Conservation (phyloP, 2,797 vertebrate genomes). For the Meriones psammophilus region DNA sequence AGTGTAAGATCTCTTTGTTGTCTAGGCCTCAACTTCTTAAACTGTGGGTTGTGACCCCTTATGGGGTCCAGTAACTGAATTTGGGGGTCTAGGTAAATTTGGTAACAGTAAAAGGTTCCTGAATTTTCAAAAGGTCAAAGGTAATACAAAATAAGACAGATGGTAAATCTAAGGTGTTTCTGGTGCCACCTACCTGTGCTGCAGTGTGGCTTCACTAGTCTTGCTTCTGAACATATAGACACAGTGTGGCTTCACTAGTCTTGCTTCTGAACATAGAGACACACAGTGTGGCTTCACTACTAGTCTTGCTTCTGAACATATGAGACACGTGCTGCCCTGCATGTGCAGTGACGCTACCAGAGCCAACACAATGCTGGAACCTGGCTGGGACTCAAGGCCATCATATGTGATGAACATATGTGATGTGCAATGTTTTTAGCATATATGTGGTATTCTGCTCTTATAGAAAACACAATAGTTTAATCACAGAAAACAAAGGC, state of each 20-base stretch:
- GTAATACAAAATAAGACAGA: not conserved
- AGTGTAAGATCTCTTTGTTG: not conserved
- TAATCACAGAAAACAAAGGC: not conserved
- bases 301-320: not conserved
- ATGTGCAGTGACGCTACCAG: not conserved
- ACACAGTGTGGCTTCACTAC: not conserved
- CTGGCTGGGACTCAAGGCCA: not conserved
- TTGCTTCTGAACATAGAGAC: not conserved
- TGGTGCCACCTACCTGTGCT: not conserved
- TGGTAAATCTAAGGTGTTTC: not conserved
- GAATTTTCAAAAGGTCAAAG: not conserved
- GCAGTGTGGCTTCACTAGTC: not conserved
- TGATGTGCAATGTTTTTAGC: too few species aligned
- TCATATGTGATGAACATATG: not conserved
- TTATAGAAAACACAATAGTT: not conserved
- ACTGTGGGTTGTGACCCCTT: not conserved
- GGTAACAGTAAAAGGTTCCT: not conserved
- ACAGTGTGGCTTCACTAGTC: too few species aligned
- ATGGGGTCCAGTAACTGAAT: not conserved
- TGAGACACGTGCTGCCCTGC: not conserved
- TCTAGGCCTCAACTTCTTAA: not conserved
- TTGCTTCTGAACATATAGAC: not conserved
- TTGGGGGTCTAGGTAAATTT: not conserved
- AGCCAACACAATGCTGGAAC: not conserved
- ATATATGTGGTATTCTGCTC: not conserved